Evolutionary conservation across 2,797 vertebrate genomes (phyloP).

Genomic region (Vireo griseus): DNA sequence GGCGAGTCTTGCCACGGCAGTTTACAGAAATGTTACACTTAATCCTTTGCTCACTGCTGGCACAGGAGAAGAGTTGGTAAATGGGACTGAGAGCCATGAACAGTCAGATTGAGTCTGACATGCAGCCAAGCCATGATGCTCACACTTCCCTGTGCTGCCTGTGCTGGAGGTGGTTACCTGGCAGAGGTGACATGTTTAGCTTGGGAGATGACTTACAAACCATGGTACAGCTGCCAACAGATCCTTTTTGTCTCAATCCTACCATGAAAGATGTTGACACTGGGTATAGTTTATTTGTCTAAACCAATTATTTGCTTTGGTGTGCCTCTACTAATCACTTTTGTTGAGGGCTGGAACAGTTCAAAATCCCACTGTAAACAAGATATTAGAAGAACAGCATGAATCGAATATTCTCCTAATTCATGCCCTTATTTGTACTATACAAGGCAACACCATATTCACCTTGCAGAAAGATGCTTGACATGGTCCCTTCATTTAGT

Average conservation of each 20-base stretch:
- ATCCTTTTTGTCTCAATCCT: not conserved
- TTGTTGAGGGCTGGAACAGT: not conserved
- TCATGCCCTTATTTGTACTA: not conserved
- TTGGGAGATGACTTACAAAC: not conserved
- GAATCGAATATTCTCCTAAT: not conserved
- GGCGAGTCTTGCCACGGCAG: not conserved
- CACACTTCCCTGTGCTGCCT: not conserved
- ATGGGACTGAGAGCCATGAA: not conserved
- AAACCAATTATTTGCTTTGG: not conserved
- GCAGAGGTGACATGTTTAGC: not conserved
- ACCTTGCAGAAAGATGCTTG: accelerated
- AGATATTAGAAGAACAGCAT: not conserved
- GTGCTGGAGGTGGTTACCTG: not conserved
- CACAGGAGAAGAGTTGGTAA: not conserved
- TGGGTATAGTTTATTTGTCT: not conserved
- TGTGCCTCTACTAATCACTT: not conserved
- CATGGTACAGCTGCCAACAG: not conserved
- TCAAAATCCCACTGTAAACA: not conserved
- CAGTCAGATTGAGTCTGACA: not conserved
- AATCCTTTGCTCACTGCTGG: not conserved
- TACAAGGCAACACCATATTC: not conserved
- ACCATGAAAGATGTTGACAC: not conserved
- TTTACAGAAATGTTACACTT: not conserved
- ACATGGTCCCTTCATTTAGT: accelerated
- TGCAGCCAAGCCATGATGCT: accelerated